Conservation (phyloP, 2,113 vertebrate genomes). For the Epinephelus lanceolatus region DNA sequence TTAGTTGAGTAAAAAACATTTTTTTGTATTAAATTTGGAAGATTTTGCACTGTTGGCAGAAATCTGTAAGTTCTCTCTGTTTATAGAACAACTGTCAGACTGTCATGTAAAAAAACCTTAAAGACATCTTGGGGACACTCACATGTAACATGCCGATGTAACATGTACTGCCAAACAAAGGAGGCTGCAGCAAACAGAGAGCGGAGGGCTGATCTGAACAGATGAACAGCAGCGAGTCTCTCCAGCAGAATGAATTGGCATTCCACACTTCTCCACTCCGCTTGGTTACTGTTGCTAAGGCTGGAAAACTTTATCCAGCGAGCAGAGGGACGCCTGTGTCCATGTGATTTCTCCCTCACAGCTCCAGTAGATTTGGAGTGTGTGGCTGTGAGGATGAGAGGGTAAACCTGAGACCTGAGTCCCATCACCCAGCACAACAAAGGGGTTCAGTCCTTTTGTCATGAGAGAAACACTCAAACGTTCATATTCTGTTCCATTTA, state of each 20-base stretch:
- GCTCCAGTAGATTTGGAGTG: conserved; percentile 6
- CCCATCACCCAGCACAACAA: background rate
- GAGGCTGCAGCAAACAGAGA: conserved; percentile 5
- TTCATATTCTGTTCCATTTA: background rate
- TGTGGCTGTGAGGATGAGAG: conserved; percentile 9
- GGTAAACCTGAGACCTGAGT: conserved; percentile 2
- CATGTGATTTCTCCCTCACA: conserved; percentile 9
- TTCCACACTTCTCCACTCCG: conserved; percentile 39
- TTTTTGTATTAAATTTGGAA: background rate
- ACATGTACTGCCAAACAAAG: conserved; percentile 4
- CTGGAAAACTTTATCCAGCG: conserved; percentile 58
- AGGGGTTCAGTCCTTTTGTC: background rate
- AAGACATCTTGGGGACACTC: background rate
- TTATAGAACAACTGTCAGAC: background rate
- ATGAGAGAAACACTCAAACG: no score
- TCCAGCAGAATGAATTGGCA: conserved; percentile 37
- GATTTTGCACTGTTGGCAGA: background rate
- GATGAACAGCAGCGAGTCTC: conserved; percentile 22
- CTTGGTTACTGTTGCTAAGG: conserved; percentile 73
- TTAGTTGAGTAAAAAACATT: background rate
- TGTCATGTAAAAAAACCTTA: background rate
- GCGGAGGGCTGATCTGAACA: background rate
- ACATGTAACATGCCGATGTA: background rate
- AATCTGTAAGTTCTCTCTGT: background rate
- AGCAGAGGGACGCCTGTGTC: conserved; percentile 10